A percentile compares a stretch with the other conserved stretches of the same genome.
phyloP scores from a whole-genome alignment of 30 jellyfish, hydroid and myxozoan species.

The Cassiopea andromeda region DNA sequence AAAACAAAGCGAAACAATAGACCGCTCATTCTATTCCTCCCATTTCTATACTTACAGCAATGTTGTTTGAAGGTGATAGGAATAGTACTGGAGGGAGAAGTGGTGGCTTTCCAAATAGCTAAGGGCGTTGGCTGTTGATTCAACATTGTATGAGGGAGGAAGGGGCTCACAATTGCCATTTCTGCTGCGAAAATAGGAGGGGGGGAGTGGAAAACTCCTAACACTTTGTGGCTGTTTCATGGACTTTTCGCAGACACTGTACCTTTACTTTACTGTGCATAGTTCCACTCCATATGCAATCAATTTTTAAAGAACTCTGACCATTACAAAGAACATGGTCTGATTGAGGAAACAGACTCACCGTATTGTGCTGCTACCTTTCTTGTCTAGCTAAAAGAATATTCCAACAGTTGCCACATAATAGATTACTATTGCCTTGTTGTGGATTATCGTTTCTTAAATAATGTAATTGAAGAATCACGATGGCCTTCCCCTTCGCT shows the following conservation, averaged over 20 bases:
- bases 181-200: too few relatives aligned
- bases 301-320: slow-evolving; percentile 27
- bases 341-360: slow-evolving; percentile 25
- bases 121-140: too few relatives aligned
- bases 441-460: slow-evolving; percentile 53
- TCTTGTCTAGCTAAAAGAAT: slow-evolving; percentile 29
- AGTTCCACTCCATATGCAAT: slow-evolving; percentile 35
- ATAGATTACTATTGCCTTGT: slow-evolving; percentile 42
- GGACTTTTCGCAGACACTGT: background rate
- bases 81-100: too few relatives aligned
- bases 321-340: slow-evolving; percentile 44
- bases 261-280: slow-evolving; percentile 26
- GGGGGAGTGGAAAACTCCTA: too few relatives aligned
- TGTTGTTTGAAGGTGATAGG: too few relatives aligned
- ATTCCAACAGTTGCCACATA: slow-evolving; percentile 34
- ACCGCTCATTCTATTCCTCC: too few relatives aligned
- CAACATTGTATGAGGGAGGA: too few relatives aligned
- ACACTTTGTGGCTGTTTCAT: too few relatives aligned
- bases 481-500: slow-evolving; percentile 66
- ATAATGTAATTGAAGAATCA: slow-evolving; percentile 45
- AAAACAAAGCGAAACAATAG: too few relatives aligned
- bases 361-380: slow-evolving; percentile 56
- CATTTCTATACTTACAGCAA: too few relatives aligned
- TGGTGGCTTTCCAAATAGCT: too few relatives aligned
- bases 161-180: too few relatives aligned